Percentiles rank a stretch among this genome's conserved stretches.
Evolutionary conservation across 2,797 vertebrate species (phyloP).

Genomic region (Brotula barbata): DNA sequence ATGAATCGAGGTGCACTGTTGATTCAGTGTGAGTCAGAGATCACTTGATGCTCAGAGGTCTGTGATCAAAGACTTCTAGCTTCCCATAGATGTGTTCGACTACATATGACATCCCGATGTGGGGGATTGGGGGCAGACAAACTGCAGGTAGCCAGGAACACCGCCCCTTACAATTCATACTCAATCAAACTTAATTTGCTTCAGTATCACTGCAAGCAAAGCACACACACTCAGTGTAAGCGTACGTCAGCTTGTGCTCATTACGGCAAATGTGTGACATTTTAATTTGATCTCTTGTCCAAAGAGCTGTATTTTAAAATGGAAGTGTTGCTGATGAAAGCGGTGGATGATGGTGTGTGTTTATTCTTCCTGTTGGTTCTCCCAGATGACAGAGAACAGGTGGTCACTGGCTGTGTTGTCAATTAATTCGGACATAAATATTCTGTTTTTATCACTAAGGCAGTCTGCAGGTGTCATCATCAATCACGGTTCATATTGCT

Average conservation of each 20-base stretch:
- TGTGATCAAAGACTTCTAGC: slow-evolving; percentile 28
- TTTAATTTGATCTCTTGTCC: no score
- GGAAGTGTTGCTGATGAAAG: no score
- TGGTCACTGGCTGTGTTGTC: slow-evolving; percentile 13
- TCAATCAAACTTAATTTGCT: not conserved
- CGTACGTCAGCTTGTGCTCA: no score
- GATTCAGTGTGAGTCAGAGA: slow-evolving; percentile 17
- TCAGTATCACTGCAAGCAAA: not conserved
- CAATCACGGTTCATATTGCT: slow-evolving; percentile 48
- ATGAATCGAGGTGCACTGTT: slow-evolving; percentile 3
- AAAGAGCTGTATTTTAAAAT: no score
- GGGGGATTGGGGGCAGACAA: slow-evolving; percentile 6
- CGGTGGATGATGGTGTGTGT: no score
- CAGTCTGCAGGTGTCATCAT: slow-evolving; percentile 48
- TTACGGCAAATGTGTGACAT: no score
- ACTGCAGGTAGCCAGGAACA: slow-evolving; percentile 13
- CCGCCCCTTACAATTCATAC: slow-evolving; percentile 10
- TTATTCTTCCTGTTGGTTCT: no score
- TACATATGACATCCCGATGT: no score
- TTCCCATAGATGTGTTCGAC: slow-evolving; percentile 10
- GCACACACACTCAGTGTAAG: no score
- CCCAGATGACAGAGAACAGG: no score
- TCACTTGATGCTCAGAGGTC: slow-evolving; percentile 12
- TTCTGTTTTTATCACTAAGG: slow-evolving; percentile 29
- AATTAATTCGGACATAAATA: slow-evolving; percentile 26